A percentile compares a stretch with the other conserved stretches of the same genome.
phyloP scores from a whole-genome alignment of 1,140 invertebrate species.

The Battus philenor region DNA sequence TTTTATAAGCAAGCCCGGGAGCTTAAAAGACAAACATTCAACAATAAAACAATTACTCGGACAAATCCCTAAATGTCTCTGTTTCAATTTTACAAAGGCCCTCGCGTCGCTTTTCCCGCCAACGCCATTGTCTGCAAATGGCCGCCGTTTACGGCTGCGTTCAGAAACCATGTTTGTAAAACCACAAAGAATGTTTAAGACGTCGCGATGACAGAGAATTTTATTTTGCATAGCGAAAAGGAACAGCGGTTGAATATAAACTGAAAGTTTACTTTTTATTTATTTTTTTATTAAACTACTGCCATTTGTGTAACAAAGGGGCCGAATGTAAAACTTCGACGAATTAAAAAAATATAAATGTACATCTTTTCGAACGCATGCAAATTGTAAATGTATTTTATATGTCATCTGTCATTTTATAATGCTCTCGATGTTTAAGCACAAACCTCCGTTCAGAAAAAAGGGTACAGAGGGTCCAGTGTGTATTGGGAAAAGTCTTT shows the following conservation, averaged over 20 bases:
- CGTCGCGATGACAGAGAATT: conserved; percentile 58
- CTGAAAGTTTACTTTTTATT: conserved; percentile 17
- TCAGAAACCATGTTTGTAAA: conserved; percentile 65
- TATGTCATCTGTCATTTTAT: too few relatives aligned
- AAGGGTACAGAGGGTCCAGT: too few relatives aligned
- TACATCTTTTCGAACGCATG: too few relatives aligned
- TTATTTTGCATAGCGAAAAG: conserved; percentile 50
- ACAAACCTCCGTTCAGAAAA: too few relatives aligned
- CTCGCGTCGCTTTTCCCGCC: conserved; percentile 47
- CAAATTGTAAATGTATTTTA: too few relatives aligned
- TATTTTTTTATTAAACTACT: conserved; percentile 13
- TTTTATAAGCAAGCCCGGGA: too few relatives aligned
- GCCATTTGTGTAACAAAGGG: conserved; percentile 16
- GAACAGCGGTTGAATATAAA: conserved; percentile 31
- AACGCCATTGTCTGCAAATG: conserved; percentile 71
- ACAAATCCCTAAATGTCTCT: conserved; percentile 49
- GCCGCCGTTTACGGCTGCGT: conserved; percentile 55
- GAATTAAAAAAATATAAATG: neutral
- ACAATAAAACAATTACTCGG: conserved; percentile 45
- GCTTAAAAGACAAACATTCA: conserved; percentile 12
- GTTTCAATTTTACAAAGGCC: conserved; percentile 31
- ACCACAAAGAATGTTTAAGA: conserved; percentile 52
- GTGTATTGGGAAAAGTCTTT: too few relatives aligned
- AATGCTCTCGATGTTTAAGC: too few relatives aligned
- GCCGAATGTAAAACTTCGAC: neutral